phyloP scores from a whole-genome alignment of 2,888 invertebrate genomes.

The Epistrophe eligans region DNA sequence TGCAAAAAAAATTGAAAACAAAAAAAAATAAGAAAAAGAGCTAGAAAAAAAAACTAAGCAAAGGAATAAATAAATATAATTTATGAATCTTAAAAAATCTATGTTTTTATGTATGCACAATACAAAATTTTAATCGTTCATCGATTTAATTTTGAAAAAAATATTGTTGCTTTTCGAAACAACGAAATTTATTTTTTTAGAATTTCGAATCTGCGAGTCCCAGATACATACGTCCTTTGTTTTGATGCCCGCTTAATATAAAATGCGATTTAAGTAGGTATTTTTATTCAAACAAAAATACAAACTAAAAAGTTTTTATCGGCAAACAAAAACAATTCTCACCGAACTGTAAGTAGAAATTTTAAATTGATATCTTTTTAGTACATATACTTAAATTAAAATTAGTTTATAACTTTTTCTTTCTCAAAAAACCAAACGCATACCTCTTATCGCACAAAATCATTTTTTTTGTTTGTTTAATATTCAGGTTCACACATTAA shows the following conservation, averaged over 20 bases:
- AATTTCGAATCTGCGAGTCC: conserved; percentile 11
- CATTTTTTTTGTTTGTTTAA: conserved; percentile 3
- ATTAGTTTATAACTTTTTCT: conserved; percentile 8
- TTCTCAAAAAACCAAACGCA: neutral
- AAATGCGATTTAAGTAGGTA: conserved; percentile 37
- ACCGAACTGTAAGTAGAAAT: conserved; percentile 24
- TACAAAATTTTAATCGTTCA: conserved; percentile 32
- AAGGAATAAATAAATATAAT: conserved; percentile 69
- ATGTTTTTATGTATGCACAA: conserved; percentile 63
- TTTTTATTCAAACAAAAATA: conserved; percentile 32
- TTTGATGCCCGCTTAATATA: conserved; percentile 26
- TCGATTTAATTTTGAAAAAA: conserved; percentile 35
- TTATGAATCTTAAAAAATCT: conserved; percentile 65
- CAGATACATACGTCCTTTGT: conserved; percentile 11
- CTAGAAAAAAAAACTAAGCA: conserved; percentile 33
- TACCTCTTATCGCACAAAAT: conserved; percentile 8
- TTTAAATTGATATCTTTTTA: conserved; percentile 16
- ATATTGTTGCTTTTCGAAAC: conserved; percentile 27
- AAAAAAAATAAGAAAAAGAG: conserved; percentile 31
- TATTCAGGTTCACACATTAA: neutral
- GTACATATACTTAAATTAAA: conserved; percentile 5
- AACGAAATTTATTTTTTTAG: neutral
- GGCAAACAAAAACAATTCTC: conserved; percentile 28
- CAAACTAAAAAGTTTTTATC: conserved; percentile 22
- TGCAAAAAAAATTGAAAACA: conserved; percentile 51